Evolutionary conservation across 2,797 vertebrate species (phyloP).

Genomic region (Sternotherus odoratus): DNA sequence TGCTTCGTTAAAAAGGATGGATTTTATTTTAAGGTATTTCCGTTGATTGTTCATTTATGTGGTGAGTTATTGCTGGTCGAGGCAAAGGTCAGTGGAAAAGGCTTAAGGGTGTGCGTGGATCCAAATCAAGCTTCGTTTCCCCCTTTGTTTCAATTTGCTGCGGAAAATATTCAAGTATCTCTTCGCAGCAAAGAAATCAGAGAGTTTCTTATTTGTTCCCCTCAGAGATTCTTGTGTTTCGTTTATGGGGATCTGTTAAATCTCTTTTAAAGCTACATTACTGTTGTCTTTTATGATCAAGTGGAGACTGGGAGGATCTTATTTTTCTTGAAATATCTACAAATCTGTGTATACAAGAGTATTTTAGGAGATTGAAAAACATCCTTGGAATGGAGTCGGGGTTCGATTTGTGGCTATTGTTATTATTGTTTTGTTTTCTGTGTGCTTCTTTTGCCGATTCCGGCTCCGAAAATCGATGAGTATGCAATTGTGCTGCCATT

Average conservation of each 20-base stretch:
- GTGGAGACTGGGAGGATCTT: conserved; percentile 44
- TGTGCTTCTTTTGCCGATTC: conserved; percentile 62
- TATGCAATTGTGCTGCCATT: conserved; percentile 75
- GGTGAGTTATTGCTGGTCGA: conserved; percentile 92
- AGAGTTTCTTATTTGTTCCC: conserved; percentile 68
- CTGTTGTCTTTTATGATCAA: conserved; percentile 63
- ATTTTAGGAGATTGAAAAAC: neutral
- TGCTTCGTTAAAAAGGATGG: conserved; percentile 93
- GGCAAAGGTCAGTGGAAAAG: conserved; percentile 91
- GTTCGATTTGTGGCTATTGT: neutral
- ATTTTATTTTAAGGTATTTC: conserved; percentile 99
- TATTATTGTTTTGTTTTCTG: conserved; percentile 19
- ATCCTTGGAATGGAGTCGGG: conserved; percentile 22
- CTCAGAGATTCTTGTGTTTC: conserved; percentile 55
- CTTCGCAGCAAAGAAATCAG: conserved; percentile 53
- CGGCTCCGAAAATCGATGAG: conserved; percentile 72
- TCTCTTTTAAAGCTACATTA: conserved; percentile 38
- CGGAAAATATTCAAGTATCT: conserved; percentile 72
- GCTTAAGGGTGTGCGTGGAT: conserved; percentile 77
- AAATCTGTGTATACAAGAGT: neutral
- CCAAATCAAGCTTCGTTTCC: conserved; percentile 75
- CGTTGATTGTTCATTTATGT: conserved; percentile 97
- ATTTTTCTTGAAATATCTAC: neutral
- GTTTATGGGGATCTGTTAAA: conserved; percentile 47
- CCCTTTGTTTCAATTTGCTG: conserved; percentile 82